These are phyloP conservation scores for Metallyticus violacea DNA, from an alignment of 2,888 invertebrate genomes.

Conservation along the genomic window DNA sequence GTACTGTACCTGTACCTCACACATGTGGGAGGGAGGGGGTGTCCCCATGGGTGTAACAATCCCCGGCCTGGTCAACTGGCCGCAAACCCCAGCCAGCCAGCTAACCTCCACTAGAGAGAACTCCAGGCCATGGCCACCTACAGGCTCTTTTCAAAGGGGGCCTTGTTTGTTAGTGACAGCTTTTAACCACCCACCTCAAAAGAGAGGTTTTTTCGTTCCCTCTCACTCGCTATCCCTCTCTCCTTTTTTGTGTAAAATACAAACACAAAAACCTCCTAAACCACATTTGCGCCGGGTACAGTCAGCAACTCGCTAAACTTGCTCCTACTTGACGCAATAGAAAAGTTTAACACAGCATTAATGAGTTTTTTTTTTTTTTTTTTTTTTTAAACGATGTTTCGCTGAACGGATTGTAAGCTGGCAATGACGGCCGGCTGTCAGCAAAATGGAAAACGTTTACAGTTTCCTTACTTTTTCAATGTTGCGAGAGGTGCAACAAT, in stretches of 20 bases:
- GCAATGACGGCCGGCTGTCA: not conserved
- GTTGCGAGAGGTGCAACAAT: not conserved
- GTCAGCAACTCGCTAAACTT: not conserved
- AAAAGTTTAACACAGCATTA: not conserved
- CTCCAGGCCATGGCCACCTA: slow-evolving; percentile 2
- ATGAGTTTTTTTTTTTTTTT: not conserved
- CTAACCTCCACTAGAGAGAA: not conserved
- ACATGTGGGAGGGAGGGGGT: not conserved
- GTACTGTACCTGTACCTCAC: slow-evolving; percentile 16
- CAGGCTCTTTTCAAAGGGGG: slow-evolving; percentile 19
- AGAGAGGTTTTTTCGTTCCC: slow-evolving; percentile 6
- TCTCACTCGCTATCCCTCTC: not conserved
- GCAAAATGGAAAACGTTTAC: not conserved
- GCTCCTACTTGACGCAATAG: not conserved
- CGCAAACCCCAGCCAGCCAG: slow-evolving; percentile 12
- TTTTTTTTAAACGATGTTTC: not conserved
- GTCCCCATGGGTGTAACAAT: not conserved
- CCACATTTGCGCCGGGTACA: slow-evolving; percentile 12
- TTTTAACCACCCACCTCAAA: slow-evolving; percentile 21
- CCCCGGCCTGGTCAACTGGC: slow-evolving; percentile 14
- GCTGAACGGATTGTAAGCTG: not conserved
- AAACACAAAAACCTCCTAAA: slow-evolving; percentile 19
- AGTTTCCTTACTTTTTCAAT: not conserved
- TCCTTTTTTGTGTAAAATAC: slow-evolving; percentile 18
- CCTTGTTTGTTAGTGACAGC: slow-evolving; percentile 19